These are phyloP conservation scores for Eulemur macaco DNA, from an alignment of 2,113 vertebrate genomes.

Conservation along the genomic window DNA sequence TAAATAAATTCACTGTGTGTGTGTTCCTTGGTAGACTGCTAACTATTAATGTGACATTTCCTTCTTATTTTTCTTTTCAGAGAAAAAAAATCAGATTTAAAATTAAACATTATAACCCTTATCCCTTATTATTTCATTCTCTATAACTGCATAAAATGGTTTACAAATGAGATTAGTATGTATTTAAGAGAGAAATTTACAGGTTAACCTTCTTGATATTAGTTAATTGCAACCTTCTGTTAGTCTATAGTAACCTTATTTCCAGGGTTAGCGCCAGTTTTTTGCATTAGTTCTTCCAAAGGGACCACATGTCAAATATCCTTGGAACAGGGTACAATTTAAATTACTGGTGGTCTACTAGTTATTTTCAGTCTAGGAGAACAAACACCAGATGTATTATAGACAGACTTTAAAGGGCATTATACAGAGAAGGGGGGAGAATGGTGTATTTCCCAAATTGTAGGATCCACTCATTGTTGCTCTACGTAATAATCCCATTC, in stretches of 20 bases:
- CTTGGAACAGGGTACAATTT: conserved; percentile 76
- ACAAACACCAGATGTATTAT: conserved; percentile 75
- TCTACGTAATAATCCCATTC: conserved; percentile 47
- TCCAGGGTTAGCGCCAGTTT: conserved; percentile 78
- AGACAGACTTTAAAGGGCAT: conserved; percentile 63
- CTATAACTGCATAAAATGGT: conserved; percentile 62
- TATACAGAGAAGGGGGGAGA: conserved; percentile 50
- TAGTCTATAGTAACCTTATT: conserved; percentile 78
- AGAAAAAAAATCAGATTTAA: conserved; percentile 63
- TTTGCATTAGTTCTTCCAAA: conserved; percentile 74
- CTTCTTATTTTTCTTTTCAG: conserved; percentile 66
- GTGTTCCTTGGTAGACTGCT: conserved; percentile 64
- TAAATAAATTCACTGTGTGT: conserved; percentile 57
- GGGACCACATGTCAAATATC: conserved; percentile 73
- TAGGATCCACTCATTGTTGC: conserved; percentile 56
- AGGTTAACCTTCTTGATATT: conserved; percentile 69
- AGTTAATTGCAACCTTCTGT: conserved; percentile 73
- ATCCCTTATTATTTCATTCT: conserved; percentile 60
- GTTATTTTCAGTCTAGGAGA: conserved; percentile 77
- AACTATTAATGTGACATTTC: conserved; percentile 76
- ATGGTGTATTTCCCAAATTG: conserved; percentile 63
- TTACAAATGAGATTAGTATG: conserved; percentile 78
- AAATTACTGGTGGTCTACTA: conserved; percentile 77
- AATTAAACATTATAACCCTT: conserved; percentile 44
- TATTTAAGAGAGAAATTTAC: conserved; percentile 63